Evolutionary conservation across 2,113 vertebrate genomes (phyloP), one percentile per base, ranked within the genome.

Genomic region (Phasianus colchicus): DNA sequence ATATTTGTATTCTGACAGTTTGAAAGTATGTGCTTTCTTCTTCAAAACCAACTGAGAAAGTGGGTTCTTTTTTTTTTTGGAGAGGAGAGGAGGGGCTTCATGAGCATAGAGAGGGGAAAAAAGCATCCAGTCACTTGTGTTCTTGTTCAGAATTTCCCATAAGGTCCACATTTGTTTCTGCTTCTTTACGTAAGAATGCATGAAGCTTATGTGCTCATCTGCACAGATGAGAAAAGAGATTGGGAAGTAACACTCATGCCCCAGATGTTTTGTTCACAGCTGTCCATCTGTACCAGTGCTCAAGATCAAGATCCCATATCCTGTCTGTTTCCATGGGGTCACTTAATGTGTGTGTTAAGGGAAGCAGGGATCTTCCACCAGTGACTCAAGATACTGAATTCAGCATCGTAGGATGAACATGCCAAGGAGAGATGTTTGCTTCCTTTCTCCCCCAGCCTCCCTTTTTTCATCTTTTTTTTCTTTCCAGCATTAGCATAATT

Each of bases 271-370:
- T 64, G 40, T 85, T 73, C 25, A 6, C 34, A 15, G 69, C 45
- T 52, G 27, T 47, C 34, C 2, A 0, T 42, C 69, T 79, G 60
- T 88, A 30, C 61, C 30, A 52, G 38, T n/a, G 17, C 18, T 79
- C 4, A 0, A 79, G 71, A 50, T 79, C 4, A 0, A 79, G 71
- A 50, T 70, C 38, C 29, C 22, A 1, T 27, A 47, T 70, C 32
- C 10, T 87, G 25, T 38, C 17, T 40, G 61, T 15, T 73, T 90
- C 50, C 6, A 2, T 42, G 14, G 45, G 52, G 38, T 71, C 34
- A 8, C 43, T 88, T 65, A 47, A 17, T 69, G 30, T 17, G 29
- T 18, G 38, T 34, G 42, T 60, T 92, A 48, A 90, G 48, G 65
- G 52, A 84, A n/a, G 32, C 27, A 38, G 21, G 69, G 75, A 36